phyloP scores from a whole-genome alignment of 2,113 vertebrate species.

The Australoheros scitulus region DNA sequence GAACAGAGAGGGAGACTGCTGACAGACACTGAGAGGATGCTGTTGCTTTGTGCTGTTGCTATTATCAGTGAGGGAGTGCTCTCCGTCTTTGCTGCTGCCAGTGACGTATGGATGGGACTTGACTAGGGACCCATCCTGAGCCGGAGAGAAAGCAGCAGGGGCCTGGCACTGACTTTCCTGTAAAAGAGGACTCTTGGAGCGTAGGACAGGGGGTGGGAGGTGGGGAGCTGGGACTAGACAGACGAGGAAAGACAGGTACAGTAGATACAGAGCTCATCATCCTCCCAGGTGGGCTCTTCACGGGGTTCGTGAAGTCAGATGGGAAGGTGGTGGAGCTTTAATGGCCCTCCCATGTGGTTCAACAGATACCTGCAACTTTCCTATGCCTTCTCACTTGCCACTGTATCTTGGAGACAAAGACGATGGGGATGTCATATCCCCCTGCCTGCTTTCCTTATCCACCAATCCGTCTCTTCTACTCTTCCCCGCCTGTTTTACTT shows the following conservation, averaged over 20 bases:
- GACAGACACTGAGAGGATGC: constrained; percentile 39
- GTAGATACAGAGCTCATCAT: constrained; percentile 31
- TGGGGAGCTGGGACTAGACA: not conserved
- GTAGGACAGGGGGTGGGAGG: not conserved
- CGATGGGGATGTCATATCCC: constrained; percentile 44
- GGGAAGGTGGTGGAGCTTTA: constrained; percentile 46
- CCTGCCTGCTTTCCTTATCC: not conserved
- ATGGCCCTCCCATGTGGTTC: constrained; percentile 58
- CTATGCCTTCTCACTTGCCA: constrained; percentile 34
- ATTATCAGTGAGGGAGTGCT: constrained; percentile 54
- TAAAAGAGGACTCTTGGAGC: constrained; percentile 55
- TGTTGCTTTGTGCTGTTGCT: constrained; percentile 48
- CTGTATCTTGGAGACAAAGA: constrained; percentile 76
- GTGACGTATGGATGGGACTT: constrained; percentile 66
- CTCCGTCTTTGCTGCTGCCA: constrained; percentile 36
- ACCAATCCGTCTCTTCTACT: not conserved
- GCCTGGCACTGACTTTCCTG: constrained; percentile 57
- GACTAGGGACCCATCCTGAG: constrained; percentile 69
- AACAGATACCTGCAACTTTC: constrained; percentile 34
- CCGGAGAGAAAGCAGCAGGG: constrained; percentile 65
- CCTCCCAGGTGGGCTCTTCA: constrained; percentile 58
- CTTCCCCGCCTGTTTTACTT: constrained; percentile 24
- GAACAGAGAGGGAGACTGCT: constrained; percentile 35
- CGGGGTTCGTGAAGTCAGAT: constrained; percentile 58
- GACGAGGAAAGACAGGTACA: not conserved